Base-by-base conservation (phyloP, 2,113 vertebrate genomes). In the Seriola aureovittata region DNA sequence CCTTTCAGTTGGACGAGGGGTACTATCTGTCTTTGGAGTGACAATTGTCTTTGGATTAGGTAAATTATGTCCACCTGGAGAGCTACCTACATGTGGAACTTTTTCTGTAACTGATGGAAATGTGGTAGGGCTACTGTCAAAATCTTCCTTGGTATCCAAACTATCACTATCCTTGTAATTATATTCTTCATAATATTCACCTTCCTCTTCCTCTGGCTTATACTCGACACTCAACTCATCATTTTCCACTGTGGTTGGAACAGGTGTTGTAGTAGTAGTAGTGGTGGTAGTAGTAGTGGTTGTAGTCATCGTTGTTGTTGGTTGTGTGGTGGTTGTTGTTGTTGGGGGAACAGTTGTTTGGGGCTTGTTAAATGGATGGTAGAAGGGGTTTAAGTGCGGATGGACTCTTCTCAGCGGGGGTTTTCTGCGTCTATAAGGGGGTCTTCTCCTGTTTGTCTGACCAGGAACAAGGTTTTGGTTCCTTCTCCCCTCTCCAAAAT, bases 371-470 rank as follows among this genome's bases (percentile, higher is more conserved):
- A 79, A 46, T 66, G 78, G 73, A 66, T 69, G 57, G 34, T 63
- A 10, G 13, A 85, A 54, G 34, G 92, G 82, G 11, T 81, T 88
- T 16, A 69, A 29, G 17, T 87, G 66, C 0, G 92, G 91, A 44
- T 74, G 85, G 46, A 86, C 40, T 85, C 86, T 91, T 81, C 90
- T 92, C 59, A 85, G 25, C 38, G 77, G 74, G 36, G 92, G 95
- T 82, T 88, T 94, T 79, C 94, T 91, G 0, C 89, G 88, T 85
- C 94, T 93, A 23, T 89, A 91, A 70, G 92, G 92, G 0, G 81
- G 92, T 36, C 92, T 92, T 73, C 92, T 90, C 65, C 92, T 89
- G 59, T 93, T 92, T 68, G 91, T 32, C 66, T 17, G 62, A 48
- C 67, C 68, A 63, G 87, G 85, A 83, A 85, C 44, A 9, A 66